Conservation (phyloP, 2,888 invertebrate species). For the Drosophila affinis region DNA sequence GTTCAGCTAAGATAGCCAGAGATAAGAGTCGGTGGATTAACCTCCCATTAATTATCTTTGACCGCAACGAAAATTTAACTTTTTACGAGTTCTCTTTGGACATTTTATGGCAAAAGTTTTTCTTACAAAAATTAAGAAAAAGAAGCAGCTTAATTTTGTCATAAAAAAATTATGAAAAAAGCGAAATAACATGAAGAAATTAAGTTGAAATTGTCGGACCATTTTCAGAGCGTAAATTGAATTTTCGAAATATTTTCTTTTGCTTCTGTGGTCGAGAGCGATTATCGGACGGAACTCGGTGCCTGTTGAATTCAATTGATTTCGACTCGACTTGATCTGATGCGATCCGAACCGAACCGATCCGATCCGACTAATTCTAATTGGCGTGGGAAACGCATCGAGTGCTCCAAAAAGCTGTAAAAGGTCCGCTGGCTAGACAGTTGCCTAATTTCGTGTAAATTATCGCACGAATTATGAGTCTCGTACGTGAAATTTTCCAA, state of each 20-base stretch:
- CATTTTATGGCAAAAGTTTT: conserved; percentile 72
- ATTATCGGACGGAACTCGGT: conserved; percentile 14
- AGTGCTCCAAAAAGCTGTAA: conserved; percentile 58
- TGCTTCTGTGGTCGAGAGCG: conserved; percentile 1
- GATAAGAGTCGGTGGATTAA: conserved; percentile 50
- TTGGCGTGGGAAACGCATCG: conserved; percentile 71
- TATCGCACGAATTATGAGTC: conserved; percentile 79
- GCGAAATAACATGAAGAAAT: conserved; percentile 16
- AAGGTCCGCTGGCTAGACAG: conserved; percentile 75
- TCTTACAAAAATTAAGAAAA: conserved; percentile 52
- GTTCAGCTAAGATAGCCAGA: conserved; percentile 54
- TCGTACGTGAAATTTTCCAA: conserved; percentile 73
- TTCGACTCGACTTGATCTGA: neutral
- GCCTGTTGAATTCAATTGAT: conserved; percentile 29
- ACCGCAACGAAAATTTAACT: conserved; percentile 49
- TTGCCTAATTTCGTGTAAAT: conserved; percentile 79
- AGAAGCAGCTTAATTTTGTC: conserved; percentile 31
- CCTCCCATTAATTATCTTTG: conserved; percentile 69
- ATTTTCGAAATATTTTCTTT: conserved; percentile 41
- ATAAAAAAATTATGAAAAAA: conserved; percentile 11
- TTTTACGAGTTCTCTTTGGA: conserved; percentile 62
- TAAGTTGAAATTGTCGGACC: conserved; percentile 41
- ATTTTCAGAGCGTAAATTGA: conserved; percentile 68
- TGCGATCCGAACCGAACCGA: neutral
- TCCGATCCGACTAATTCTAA: conserved; percentile 59